phyloP scores from a whole-genome alignment of 2,113 vertebrate genomes.

The Cebus imitator region DNA sequence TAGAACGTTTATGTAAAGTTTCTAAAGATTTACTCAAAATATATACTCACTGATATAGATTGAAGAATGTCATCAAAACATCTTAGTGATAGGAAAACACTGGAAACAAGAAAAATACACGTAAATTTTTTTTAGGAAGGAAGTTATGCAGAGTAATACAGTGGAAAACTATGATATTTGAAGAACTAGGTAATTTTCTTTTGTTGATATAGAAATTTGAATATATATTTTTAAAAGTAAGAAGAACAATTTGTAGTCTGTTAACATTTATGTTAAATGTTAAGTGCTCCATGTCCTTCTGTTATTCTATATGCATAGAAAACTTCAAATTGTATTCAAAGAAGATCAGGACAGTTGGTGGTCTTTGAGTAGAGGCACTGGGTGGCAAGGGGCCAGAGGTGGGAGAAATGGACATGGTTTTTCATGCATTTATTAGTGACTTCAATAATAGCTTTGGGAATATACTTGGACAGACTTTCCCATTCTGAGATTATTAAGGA shows the following conservation, averaged over 20 bases:
- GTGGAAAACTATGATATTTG: neutral
- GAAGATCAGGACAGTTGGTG: neutral
- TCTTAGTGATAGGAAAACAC: neutral
- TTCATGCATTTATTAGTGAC: neutral
- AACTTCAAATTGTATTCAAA: neutral
- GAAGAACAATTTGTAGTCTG: neutral
- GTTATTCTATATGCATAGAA: neutral
- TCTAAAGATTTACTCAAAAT: neutral
- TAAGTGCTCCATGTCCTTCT: neutral
- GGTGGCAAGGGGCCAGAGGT: neutral
- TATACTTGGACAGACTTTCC: neutral
- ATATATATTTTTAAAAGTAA: neutral
- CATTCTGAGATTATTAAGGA: neutral
- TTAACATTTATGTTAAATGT: neutral
- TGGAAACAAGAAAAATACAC: neutral
- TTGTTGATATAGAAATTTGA: neutral
- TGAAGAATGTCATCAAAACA: neutral
- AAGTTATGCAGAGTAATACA: neutral
- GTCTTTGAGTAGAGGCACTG: neutral
- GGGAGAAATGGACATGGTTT: neutral
- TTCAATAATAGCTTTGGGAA: neutral
- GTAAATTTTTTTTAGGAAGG: neutral
- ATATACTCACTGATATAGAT: neutral
- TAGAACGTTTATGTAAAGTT: neutral
- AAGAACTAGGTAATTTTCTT: neutral